Percentiles rank a stretch among this genome's conserved stretches.
Conservation (phyloP, 1,140 invertebrate genomes). For the Bilobella aurantiaca region DNA sequence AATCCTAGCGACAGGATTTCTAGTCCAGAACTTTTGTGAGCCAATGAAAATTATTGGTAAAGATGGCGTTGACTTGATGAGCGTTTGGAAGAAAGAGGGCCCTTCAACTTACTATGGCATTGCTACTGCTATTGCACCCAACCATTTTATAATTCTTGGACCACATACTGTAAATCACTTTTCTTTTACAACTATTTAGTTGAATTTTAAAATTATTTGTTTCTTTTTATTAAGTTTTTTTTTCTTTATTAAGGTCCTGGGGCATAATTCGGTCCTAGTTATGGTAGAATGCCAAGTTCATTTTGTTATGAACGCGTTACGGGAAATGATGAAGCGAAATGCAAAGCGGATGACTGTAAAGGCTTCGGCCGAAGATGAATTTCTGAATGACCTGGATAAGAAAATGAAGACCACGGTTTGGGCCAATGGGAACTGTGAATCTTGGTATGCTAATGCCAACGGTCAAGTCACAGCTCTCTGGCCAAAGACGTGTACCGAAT, state of each 20-base stretch:
- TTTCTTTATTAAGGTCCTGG: constrained; percentile 8
- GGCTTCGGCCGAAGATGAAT: constrained; percentile 8
- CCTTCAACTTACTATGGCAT: constrained; percentile 12
- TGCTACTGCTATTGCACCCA: neutral
- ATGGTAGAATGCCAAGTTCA: constrained; percentile 17
- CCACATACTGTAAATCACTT: constrained; percentile 18
- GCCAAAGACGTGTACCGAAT: constrained; percentile 12
- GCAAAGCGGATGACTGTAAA: constrained; percentile 4
- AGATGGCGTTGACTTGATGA: neutral
- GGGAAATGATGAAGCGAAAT: constrained; percentile 2
- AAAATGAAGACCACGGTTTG: constrained; percentile 19
- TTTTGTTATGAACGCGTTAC: neutral
- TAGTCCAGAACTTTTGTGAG: constrained; percentile 18
- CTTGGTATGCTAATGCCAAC: constrained; percentile 15
- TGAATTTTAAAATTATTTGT: no score
- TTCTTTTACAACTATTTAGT: neutral
- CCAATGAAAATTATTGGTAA: constrained; percentile 14
- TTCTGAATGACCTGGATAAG: neutral
- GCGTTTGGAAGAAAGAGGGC: neutral
- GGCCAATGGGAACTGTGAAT: constrained; percentile 11
- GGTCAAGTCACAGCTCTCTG: constrained; percentile 13
- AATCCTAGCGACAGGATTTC: constrained; percentile 22
- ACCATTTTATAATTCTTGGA: constrained; percentile 18
- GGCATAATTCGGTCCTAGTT: constrained; percentile 15
- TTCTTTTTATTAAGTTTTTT: no score